These are phyloP conservation scores for Calonectris borealis DNA, from an alignment of 2,113 vertebrate genomes.

Conservation along the genomic window DNA sequence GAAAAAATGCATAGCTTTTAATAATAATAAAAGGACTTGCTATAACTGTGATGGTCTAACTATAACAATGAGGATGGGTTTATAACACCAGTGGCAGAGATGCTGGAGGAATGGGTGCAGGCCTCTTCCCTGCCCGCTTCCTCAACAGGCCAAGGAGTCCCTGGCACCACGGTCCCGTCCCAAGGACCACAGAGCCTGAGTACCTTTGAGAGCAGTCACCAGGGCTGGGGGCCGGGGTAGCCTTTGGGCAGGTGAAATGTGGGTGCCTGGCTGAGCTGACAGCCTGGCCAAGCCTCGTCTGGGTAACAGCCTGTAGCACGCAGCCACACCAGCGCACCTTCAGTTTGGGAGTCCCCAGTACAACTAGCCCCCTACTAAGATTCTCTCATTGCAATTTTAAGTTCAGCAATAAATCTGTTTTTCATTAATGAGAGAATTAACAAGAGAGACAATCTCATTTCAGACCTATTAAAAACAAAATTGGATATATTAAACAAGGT, in stretches of 20 bases:
- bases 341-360: not conserved
- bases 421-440: conserved; percentile 56
- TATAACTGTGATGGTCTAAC: not conserved
- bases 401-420: conserved; percentile 35
- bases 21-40: not conserved
- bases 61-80: not conserved
- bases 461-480: conserved; percentile 50
- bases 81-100: accelerated
- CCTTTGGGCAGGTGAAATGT: accelerated
- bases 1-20: not conserved
- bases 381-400: not conserved
- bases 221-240: not conserved
- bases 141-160: not conserved
- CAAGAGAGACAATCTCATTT: conserved; percentile 43
- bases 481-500: conserved; percentile 32
- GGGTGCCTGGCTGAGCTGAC: accelerated
- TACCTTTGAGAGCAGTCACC: not conserved
- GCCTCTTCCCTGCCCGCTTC: accelerated
- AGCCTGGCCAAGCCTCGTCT: accelerated
- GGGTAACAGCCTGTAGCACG: accelerated
- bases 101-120: not conserved
- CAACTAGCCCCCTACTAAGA: not conserved
- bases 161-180: accelerated
- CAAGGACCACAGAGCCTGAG: not conserved
- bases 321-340: not conserved